Percentiles rank a stretch among this genome's conserved stretches.
Conservation (phyloP, 2,797 vertebrate genomes). For the Fistularia tabacaria region DNA sequence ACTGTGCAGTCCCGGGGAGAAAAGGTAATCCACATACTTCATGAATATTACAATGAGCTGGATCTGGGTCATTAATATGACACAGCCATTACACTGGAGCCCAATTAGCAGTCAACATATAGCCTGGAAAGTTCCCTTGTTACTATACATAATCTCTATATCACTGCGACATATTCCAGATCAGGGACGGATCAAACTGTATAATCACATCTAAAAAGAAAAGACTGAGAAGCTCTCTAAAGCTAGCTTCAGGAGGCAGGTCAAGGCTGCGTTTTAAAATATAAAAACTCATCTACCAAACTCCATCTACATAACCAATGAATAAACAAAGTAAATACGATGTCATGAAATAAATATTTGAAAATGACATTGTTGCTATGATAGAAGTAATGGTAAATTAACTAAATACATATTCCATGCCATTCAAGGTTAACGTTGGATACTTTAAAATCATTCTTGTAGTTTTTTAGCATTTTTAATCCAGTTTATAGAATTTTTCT, state of each 20-base stretch:
- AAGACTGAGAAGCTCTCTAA: neutral
- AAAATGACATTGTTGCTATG: too few relatives aligned
- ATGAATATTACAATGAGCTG: conserved; percentile 73
- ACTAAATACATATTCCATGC: too few relatives aligned
- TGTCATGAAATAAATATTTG: too few relatives aligned
- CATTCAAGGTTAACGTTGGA: too few relatives aligned
- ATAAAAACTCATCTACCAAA: too few relatives aligned
- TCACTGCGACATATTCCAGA: conserved; percentile 48
- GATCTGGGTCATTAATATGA: conserved; percentile 80
- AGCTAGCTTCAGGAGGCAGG: conserved; percentile 5
- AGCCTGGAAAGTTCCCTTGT: conserved; percentile 56
- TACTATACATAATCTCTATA: conserved; percentile 66
- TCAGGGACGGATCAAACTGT: conserved; percentile 49
- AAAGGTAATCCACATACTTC: conserved; percentile 54
- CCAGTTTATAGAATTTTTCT: too few relatives aligned
- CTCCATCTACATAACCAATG: too few relatives aligned
- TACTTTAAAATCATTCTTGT: too few relatives aligned
- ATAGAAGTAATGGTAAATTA: too few relatives aligned
- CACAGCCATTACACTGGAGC: conserved; percentile 71
- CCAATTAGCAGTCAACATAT: conserved; percentile 76
- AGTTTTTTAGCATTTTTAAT: too few relatives aligned
- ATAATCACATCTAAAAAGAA: conserved; percentile 14
- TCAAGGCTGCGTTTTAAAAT: conserved; percentile 2
- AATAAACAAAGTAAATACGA: too few relatives aligned
- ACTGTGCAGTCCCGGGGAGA: conserved; percentile 36